Base-by-base conservation (phyloP, 2,888 invertebrate species). In the Suillia variegata region DNA sequence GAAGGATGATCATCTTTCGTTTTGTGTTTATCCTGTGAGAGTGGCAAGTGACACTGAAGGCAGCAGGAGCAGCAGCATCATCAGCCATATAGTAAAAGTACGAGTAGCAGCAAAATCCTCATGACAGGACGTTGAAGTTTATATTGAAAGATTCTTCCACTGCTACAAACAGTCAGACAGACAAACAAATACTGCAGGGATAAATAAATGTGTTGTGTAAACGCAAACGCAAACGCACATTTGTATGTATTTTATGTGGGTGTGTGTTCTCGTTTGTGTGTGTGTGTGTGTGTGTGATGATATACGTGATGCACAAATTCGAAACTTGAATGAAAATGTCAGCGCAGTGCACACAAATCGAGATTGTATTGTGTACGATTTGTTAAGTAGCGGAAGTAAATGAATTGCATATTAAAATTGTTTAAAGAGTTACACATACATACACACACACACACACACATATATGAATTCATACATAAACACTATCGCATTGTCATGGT, bases 1-100 rank as follows among this genome's bases (percentile, higher is more conserved):
- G 70, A 65, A 75, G 72, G 72, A 72, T 72, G 73, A 75, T 75
- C 75, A n/a, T n/a, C n/a, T n/a, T 72, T 72, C 75, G 75, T 72
- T 72, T 72, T 73, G 75, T 75, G 75, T 73, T 75, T 72, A 75
- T 72, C 71, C 73, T 65, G 70, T 69, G 71, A 71, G 74, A 73
- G 75, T 74, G 70, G 70, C 67, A 72, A 75, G 67, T 72, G 72
- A 71, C 71, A 73, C 15, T 20, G 33, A 49, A 47, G 26, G 13
- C n/a, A 45, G 45, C 15, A n/a, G 45, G 66, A 56, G 60, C 56
- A 61, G 66, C 56, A 62, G 64, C 62, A 60, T 63, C 69, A 26
- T 18, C 17, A 31, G 18, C 10, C 74, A 70, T 70, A 70, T 70
- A 70, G 67, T 69, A 63, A 61, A 67, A 64, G 64, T 71, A 64